These are phyloP conservation scores for Leptura quadrifasciata DNA, from an alignment of 2,888 invertebrate genomes.

Conservation along the genomic window DNA sequence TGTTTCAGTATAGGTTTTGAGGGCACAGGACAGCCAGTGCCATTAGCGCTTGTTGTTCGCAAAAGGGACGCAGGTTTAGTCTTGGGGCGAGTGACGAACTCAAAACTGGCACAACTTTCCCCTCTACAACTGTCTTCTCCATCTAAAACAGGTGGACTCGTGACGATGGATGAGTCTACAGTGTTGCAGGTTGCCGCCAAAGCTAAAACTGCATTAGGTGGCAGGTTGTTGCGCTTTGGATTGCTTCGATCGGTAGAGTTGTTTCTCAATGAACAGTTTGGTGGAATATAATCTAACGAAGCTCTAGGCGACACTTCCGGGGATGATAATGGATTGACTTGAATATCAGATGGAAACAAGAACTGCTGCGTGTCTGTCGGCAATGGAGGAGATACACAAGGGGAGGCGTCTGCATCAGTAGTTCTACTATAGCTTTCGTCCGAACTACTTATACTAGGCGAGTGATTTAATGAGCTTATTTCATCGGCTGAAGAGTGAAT, in stretches of 20 bases:
- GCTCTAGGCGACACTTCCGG: constrained; percentile 73
- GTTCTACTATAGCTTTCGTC: constrained; percentile 90
- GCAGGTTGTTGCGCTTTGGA: constrained; percentile 71
- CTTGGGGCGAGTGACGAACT: constrained; percentile 76
- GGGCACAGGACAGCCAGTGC: constrained; percentile 52
- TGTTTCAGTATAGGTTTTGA: constrained; percentile 48
- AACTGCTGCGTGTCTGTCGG: constrained; percentile 76
- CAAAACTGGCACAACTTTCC: constrained; percentile 81
- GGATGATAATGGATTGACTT: constrained; percentile 73
- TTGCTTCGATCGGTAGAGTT: constrained; percentile 64
- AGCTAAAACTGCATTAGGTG: constrained; percentile 78
- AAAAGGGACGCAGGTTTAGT: constrained; percentile 66
- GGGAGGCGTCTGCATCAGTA: constrained; percentile 82
- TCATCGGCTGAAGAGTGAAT: constrained; percentile 89
- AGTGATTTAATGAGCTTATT: constrained; percentile 86
- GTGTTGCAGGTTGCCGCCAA: constrained; percentile 74
- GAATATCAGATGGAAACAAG: constrained; percentile 80
- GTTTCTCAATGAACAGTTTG: constrained; percentile 73
- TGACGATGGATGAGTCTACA: constrained; percentile 73
- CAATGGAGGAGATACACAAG: constrained; percentile 74
- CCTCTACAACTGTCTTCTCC: constrained; percentile 80
- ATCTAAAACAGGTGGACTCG: constrained; percentile 77
- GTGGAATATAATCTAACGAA: constrained; percentile 75
- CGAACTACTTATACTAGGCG: constrained; percentile 88
- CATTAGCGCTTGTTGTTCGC: constrained; percentile 68